Conservation (phyloP, 1,140 invertebrate genomes). For the Bombus soroeensis region DNA sequence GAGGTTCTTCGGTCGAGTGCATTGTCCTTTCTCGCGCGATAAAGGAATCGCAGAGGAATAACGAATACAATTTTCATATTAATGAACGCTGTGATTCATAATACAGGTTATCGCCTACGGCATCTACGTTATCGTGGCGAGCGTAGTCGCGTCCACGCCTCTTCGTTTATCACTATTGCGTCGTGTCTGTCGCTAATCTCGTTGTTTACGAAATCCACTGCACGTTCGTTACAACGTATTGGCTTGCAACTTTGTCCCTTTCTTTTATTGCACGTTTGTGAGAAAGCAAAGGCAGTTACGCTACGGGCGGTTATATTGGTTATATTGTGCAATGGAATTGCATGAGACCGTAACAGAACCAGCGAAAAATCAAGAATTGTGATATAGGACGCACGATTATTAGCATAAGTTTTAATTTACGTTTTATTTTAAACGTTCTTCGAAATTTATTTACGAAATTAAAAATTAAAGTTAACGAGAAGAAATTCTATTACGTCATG, state of each 20-base stretch:
- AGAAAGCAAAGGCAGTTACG: slow-evolving; percentile 21
- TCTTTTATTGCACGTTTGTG: not conserved
- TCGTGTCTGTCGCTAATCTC: slow-evolving; percentile 1
- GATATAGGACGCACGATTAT: no score
- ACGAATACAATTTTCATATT: slow-evolving; percentile 61
- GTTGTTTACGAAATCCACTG: slow-evolving; percentile 37
- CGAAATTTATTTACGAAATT: no score
- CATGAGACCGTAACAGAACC: no score
- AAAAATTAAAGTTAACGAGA: no score
- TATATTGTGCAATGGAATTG: no score
- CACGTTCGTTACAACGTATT: not conserved
- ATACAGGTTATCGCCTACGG: slow-evolving; percentile 46
- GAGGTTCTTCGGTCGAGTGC: not conserved
- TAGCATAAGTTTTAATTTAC: no score
- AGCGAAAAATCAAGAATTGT: no score
- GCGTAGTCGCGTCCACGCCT: slow-evolving; percentile 29
- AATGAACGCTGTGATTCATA: slow-evolving; percentile 35
- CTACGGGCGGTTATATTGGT: no score
- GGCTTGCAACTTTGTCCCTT: slow-evolving; percentile 1
- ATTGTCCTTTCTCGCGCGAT: slow-evolving; percentile 43
- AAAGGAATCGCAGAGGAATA: slow-evolving; percentile 29
- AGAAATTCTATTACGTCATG: no score
- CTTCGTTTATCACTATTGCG: slow-evolving; percentile 15
- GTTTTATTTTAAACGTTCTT: no score
- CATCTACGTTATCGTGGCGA: slow-evolving; percentile 45